Evolutionary conservation across 2,113 vertebrate genomes (phyloP), one percentile per base, ranked within the genome.

Genomic region (Serinus canaria): DNA sequence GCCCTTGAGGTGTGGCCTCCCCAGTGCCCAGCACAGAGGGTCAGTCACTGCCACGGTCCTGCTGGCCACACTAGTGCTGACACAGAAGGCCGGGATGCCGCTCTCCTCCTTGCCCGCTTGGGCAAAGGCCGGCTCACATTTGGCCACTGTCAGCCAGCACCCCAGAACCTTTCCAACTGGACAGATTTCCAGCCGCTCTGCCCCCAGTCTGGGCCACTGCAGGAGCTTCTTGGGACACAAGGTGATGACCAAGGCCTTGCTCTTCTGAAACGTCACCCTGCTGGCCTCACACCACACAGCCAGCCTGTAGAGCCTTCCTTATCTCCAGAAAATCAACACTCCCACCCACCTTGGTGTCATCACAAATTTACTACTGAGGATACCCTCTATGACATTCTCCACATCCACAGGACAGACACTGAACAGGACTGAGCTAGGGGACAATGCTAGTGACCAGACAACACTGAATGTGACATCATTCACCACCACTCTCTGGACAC

Each of bases 401-500:
- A 9, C 19, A 63, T 21, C 41, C 30, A 13, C 56, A 39, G 17
- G 31, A 70, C 9, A 47, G 12, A 70, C 4, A 21, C 17, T 0
- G 4, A 9, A 41, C 4, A 41, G 41, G 13, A 35, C 13, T 35
- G 43, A 20, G 13, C 30, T 20, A 15, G 20, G 41, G 20, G 9
- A 35, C 56, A 47, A 7, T 0, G 0, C 23, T 10, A 4, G 3
- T 22, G 33, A 52, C 27, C 0, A 0, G 5, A 7, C 0, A 4
- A 22, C 33, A 15, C 6, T 31, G 2, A 0, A 20, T 43, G 7
- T 0, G 0, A 16, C 13, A 41, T 9, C n/a, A 14, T 31, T 50
- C 8, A 1, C 8, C 6, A 7, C 3, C 10, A 22, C 3, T 64
- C 25, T 7, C 14, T 31, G 6, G 11, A 4, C 9, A 0, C 0